A percentile compares a stretch with the other conserved stretches of the same genome.
phyloP scores from a whole-genome alignment of 2,888 invertebrate genomes.

The Lepetodrilus schrolli region DNA sequence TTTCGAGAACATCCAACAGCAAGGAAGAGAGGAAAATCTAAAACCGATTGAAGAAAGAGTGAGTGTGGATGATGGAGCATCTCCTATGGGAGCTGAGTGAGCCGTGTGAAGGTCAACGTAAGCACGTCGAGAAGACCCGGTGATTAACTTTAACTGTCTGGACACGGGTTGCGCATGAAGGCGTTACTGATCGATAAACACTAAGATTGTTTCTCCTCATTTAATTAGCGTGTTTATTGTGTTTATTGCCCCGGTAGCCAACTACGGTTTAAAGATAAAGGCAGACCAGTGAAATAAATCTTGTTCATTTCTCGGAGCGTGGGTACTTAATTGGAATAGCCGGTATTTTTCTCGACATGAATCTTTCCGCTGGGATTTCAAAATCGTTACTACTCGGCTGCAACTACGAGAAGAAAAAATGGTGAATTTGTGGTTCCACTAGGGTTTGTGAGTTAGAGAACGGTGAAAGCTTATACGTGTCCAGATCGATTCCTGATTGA shows the following conservation, averaged over 20 bases:
- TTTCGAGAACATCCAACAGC: not conserved
- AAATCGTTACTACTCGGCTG: no score
- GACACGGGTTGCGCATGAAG: not conserved
- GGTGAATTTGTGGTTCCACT: no score
- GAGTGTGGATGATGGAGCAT: not conserved
- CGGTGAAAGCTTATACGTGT: no score
- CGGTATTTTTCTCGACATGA: no score
- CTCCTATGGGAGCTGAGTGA: not conserved
- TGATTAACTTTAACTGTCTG: not conserved
- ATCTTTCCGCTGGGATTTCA: no score
- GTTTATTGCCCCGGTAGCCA: not conserved
- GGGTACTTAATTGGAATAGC: not conserved
- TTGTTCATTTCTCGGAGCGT: not conserved
- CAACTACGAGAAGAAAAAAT: no score
- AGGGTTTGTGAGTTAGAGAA: no score
- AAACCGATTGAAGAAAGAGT: not conserved
- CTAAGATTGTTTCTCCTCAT: not conserved
- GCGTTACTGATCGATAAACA: not conserved
- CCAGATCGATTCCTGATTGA: no score
- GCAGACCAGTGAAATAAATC: not conserved
- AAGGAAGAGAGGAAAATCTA: not conserved
- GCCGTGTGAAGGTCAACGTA: not conserved
- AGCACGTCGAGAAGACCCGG: not conserved
- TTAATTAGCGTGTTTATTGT: not conserved
- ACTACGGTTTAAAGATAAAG: not conserved